Conservation (phyloP, 2,888 invertebrate genomes). For the Synergus laeviventris region DNA sequence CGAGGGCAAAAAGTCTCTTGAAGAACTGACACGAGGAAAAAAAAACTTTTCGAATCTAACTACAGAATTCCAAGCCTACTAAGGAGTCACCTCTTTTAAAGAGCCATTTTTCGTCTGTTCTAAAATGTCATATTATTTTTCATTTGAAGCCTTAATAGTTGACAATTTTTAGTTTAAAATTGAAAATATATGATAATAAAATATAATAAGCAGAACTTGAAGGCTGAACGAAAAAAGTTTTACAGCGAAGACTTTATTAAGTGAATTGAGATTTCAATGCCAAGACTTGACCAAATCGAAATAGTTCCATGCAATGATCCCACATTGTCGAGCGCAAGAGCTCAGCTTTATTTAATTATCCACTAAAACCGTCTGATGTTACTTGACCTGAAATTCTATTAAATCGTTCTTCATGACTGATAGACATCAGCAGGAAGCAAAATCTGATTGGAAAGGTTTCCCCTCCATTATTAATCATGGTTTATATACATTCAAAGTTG, state of each 20-base stretch:
- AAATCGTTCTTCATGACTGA: slow-evolving; percentile 29
- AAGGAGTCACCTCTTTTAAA: too few relatives aligned
- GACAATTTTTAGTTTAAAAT: too few relatives aligned
- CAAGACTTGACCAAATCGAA: not conserved
- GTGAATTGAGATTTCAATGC: not conserved
- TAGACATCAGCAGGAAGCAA: slow-evolving; percentile 33
- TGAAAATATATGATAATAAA: not conserved
- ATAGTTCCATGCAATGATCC: slow-evolving; percentile 6
- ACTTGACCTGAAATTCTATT: slow-evolving; percentile 38
- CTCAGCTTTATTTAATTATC: slow-evolving; percentile 39
- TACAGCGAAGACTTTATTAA: not conserved
- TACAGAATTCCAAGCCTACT: too few relatives aligned
- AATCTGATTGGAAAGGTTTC: not conserved
- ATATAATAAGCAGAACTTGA: not conserved
- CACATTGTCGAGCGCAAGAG: slow-evolving; percentile 29
- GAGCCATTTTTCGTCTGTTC: too few relatives aligned
- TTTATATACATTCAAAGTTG: not conserved
- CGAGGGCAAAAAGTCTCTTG: not conserved
- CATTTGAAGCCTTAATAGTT: too few relatives aligned
- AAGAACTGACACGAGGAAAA: too few relatives aligned
- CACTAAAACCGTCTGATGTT: slow-evolving; percentile 33
- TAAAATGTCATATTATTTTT: too few relatives aligned
- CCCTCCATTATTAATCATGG: not conserved
- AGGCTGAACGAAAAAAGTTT: not conserved
- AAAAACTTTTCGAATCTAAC: too few relatives aligned